Evolutionary conservation across 2,797 vertebrate genomes (phyloP), one percentile per base, ranked within the genome.

Genomic region (Lepilemur septentrionalis): DNA sequence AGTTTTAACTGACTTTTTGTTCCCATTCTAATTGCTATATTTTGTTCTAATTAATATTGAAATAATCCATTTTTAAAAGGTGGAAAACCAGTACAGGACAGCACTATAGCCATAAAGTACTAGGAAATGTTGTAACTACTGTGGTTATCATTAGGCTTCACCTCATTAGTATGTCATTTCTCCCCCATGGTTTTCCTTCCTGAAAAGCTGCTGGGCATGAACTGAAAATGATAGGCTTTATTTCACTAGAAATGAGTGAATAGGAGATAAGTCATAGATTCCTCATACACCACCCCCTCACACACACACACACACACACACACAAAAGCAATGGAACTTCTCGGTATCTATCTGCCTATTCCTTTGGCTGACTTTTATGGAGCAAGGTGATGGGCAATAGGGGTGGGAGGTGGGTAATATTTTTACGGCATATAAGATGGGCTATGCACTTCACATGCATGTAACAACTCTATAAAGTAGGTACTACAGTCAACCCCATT

Each of bases 221-320:
- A 15, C 59, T 95, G 69, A 97, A 96, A 93, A 88, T 38, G 69
- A 84, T 4, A 80, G 70, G 35, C 43, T 84, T 83, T 63, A 81
- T 69, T 89, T 97, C 76, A 92, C 35, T 46, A 73, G 89, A 81
- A 95, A 92, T 80, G 48, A 93, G 55, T 90, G 52, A 94, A 81
- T 18, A 88, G 32, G n/a, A 87, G 32, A 2, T n/a, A 83, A 79
- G 70, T 48, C 23, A 85, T 12, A 35, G 43, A 93, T 69, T 43
- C 63, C 7, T 48, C 59, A n/a, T 20, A 32, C 12, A 59, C 23
- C 10, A 11, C 23, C 55, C 55, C 55, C 55, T 4, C 59, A 59
- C 57, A 59, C 9, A 11, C 57, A 59, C 55, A 2, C 13, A 32
- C 59, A 55, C 61, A 63, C 12, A 63, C 61, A 32, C 63, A 65